Percentiles rank a stretch among this genome's conserved stretches.
Conservation (phyloP, 2,113 vertebrate genomes). For the Sialia sialis region DNA sequence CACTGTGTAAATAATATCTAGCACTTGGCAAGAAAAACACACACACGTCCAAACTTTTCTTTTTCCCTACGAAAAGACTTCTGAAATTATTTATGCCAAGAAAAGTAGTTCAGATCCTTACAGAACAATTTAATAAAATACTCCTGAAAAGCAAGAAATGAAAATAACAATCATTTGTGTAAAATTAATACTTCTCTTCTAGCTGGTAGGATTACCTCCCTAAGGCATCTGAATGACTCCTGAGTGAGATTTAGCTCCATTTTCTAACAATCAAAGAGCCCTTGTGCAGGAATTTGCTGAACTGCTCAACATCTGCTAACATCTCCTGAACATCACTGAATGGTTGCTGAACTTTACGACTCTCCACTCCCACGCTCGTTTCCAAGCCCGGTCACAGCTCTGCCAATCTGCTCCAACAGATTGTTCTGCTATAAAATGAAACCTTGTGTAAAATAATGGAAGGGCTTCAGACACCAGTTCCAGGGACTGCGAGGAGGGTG, state of each 20-base stretch:
- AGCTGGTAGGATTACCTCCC: not conserved
- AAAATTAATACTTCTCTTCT: not conserved
- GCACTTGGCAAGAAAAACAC: not conserved
- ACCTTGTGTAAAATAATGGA: fast-evolving
- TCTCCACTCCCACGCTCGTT: not conserved
- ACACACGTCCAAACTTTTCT: not conserved
- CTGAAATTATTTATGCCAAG: not conserved
- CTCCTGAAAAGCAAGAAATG: not conserved
- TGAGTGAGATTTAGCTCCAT: not conserved
- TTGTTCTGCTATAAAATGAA: not conserved
- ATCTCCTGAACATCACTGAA: not conserved
- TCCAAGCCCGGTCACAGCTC: not conserved
- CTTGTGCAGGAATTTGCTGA: not conserved
- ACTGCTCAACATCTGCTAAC: slow-evolving; percentile 15
- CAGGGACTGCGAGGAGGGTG: not conserved
- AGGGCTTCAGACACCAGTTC: not conserved
- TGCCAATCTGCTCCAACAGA: slow-evolving; percentile 9
- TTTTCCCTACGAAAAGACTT: not conserved
- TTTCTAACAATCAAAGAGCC: not conserved
- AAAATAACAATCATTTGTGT: not conserved
- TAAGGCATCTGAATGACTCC: not conserved
- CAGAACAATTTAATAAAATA: not conserved
- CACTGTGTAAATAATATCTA: not conserved
- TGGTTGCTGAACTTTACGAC: not conserved
- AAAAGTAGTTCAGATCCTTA: not conserved